Percentiles rank a stretch among this genome's conserved stretches.
Evolutionary conservation across 92 coral and sea anemone genomes (phyloP).

Genomic region (Parazoanthus swiftii): DNA sequence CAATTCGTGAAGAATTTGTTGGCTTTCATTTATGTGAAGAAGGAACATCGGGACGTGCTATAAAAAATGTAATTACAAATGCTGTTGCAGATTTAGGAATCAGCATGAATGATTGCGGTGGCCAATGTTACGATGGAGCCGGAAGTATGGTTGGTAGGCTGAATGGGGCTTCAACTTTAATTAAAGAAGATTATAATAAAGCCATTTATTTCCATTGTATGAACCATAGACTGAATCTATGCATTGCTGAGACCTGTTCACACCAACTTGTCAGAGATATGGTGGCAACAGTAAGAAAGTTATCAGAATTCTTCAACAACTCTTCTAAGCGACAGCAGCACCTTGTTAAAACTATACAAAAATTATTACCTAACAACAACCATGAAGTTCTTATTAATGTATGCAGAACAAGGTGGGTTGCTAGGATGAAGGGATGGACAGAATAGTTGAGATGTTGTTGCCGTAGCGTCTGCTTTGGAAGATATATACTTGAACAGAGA

Average conservation of each 20-base stretch:
- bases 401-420: slow-evolving; percentile 58
- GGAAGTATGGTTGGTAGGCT: slow-evolving; percentile 62
- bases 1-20: slow-evolving; percentile 61
- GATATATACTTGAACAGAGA: slow-evolving; percentile 59
- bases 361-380: slow-evolving; percentile 46
- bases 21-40: slow-evolving; percentile 59
- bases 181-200: slow-evolving; percentile 49
- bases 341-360: slow-evolving; percentile 55
- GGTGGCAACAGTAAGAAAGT: slow-evolving; percentile 28
- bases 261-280: slow-evolving; percentile 14
- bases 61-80: slow-evolving; percentile 47
- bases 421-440: slow-evolving; percentile 19
- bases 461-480: slow-evolving; percentile 57
- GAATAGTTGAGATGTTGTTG: slow-evolving; percentile 53
- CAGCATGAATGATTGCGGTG: slow-evolving; percentile 63
- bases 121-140: slow-evolving; percentile 72
- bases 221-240: slow-evolving; percentile 58
- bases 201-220: slow-evolving; percentile 64
- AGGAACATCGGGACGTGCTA: slow-evolving; percentile 59
- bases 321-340: background rate
- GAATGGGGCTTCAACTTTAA: slow-evolving; percentile 58
- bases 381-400: slow-evolving; percentile 58
- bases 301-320: slow-evolving; percentile 29
- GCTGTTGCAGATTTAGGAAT: slow-evolving; percentile 61
- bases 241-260: slow-evolving; percentile 52